These are phyloP conservation scores for Papilio helenus DNA, from an alignment of 1,140 invertebrate genomes.

Conservation along the genomic window DNA sequence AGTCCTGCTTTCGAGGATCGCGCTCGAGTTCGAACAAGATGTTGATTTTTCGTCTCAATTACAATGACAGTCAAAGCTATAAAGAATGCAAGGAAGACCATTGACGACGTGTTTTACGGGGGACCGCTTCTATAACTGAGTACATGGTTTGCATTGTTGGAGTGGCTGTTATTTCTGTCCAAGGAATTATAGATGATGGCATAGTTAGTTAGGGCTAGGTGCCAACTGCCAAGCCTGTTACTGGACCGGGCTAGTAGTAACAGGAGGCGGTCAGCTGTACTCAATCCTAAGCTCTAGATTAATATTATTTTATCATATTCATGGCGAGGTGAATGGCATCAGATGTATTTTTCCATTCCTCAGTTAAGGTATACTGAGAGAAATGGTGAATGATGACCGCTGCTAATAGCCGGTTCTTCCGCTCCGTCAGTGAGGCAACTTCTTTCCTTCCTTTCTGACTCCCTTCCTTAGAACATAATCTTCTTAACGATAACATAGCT, in stretches of 20 bases:
- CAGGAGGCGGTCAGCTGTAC: conserved; percentile 1
- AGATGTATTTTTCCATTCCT: not conserved
- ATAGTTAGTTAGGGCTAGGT: not conserved
- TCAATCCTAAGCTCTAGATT: conserved; percentile 4
- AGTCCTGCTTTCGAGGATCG: not conserved
- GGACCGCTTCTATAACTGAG: conserved; percentile 3
- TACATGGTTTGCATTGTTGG: conserved; percentile 4
- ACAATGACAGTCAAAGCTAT: too few species aligned
- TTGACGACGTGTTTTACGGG: conserved; percentile 3
- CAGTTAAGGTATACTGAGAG: not conserved
- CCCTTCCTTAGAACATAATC: conserved; percentile 4
- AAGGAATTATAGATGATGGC: not conserved
- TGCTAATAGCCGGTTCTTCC: conserved; percentile 3
- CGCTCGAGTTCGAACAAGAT: not conserved
- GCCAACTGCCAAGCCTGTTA: conserved; percentile 2
- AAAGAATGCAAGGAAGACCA: too few species aligned
- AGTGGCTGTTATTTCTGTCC: conserved; percentile 4
- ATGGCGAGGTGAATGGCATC: not conserved
- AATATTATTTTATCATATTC: conserved; percentile 1
- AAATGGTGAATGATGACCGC: not conserved
- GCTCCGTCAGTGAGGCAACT: not conserved
- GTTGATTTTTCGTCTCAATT: too few species aligned
- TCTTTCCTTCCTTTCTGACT: conserved; percentile 1
- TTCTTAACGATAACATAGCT: conserved; percentile 1
- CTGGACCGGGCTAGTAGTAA: not conserved